phyloP scores from a whole-genome alignment of 2,888 invertebrate species.

The Drosophila eohydei region DNA sequence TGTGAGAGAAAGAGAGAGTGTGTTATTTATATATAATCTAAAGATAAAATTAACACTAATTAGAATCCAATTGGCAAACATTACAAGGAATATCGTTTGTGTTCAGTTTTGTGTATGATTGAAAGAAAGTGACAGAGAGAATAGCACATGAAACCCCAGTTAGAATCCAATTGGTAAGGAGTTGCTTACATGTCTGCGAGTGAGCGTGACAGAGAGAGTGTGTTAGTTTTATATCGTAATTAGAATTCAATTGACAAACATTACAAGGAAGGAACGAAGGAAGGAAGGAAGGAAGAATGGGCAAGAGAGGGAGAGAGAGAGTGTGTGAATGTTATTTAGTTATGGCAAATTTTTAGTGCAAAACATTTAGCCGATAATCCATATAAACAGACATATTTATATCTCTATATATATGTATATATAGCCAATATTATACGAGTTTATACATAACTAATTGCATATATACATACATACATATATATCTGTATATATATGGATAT shows the following conservation, averaged over 20 bases:
- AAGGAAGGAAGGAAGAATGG: conserved; percentile 5
- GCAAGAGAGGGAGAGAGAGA: background rate
- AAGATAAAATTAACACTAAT: background rate
- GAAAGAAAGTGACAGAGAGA: background rate
- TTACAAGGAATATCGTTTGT: background rate
- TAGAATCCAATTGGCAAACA: background rate
- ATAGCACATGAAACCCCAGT: background rate
- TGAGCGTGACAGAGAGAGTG: background rate
- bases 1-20: background rate
- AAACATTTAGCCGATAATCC: conserved; percentile 35
- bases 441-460: conserved; percentile 34
- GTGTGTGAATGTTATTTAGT: conserved; percentile 30
- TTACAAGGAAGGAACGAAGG: conserved; percentile 22
- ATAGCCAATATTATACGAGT: conserved; percentile 53
- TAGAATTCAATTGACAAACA: conserved; percentile 18
- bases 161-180: background rate
- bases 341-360: conserved; percentile 50
- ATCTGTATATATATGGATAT: conserved; percentile 15
- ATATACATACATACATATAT: conserved; percentile 19
- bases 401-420: conserved; percentile 32
- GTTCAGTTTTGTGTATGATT: background rate
- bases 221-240: background rate
- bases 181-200: no score
- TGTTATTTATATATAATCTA: background rate
- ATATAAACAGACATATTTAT: background rate